Evolutionary conservation across 2,888 invertebrate species (phyloP).

Genomic region (Acleris emargana): DNA sequence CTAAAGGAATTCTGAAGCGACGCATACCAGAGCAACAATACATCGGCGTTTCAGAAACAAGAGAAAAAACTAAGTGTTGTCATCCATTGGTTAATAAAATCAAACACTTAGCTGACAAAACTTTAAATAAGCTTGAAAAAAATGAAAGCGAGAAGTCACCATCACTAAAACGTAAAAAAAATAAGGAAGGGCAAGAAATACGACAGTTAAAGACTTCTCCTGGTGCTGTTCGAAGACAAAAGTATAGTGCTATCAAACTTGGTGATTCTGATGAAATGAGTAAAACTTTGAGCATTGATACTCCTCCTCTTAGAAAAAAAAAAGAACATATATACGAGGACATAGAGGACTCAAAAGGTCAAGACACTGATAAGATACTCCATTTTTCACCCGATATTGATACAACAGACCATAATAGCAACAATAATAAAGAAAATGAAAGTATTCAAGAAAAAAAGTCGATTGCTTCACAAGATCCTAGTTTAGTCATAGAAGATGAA

Average conservation of each 20-base stretch:
- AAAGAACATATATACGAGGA: conserved; percentile 87
- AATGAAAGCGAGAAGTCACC: conserved; percentile 73
- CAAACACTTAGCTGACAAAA: conserved; percentile 85
- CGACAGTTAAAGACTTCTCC: conserved; percentile 85
- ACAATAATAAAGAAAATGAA: conserved; percentile 74
- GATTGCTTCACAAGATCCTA: conserved; percentile 75
- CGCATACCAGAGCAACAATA: conserved; percentile 71
- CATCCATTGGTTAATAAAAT: conserved; percentile 86
- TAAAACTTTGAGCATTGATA: conserved; percentile 71
- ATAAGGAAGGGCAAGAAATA: conserved; percentile 84
- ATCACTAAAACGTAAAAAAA: conserved; percentile 71
- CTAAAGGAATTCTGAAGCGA: conserved; percentile 82
- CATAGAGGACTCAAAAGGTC: conserved; percentile 75
- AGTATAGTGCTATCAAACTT: conserved; percentile 77
- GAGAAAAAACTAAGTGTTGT: conserved; percentile 82
- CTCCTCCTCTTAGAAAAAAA: conserved; percentile 76
- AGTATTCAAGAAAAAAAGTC: conserved; percentile 73
- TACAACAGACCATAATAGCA: conserved; percentile 56
- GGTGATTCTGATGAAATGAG: conserved; percentile 81
- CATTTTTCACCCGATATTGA: conserved; percentile 76
- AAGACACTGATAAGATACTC: conserved; percentile 68
- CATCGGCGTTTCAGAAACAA: conserved; percentile 72
- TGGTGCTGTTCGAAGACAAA: conserved; percentile 82
- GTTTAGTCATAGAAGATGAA: conserved; percentile 69
- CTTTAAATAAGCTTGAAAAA: conserved; percentile 80